Base-by-base conservation (phyloP, 2,113 vertebrate genomes). In the Isurus oxyrinchus region DNA sequence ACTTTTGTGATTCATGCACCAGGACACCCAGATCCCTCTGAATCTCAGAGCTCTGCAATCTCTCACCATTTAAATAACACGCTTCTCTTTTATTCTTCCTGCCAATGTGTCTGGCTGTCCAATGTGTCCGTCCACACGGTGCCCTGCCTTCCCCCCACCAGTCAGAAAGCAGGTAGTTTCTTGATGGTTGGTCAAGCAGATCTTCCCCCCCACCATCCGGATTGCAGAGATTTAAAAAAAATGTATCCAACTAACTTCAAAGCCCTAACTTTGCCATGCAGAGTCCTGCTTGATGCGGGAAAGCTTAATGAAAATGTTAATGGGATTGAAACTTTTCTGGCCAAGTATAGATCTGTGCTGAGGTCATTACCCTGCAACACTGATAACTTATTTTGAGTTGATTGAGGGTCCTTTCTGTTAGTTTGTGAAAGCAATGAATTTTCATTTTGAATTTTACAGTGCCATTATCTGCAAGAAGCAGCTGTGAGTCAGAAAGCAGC, bases 291-390 rank as follows among this genome's bases (percentile, higher is more conserved):
- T 25, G 40, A 67, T 44, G 5, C 31, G 76, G 31, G 27, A 31
- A 13, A 13, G 23, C 66, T 72, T 72, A 72, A 95, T 95, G 66
- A 72, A 95, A 95, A 72, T 95, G 25, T 55, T 95, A 95, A 95
- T 72, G 44, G 0, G 66, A 35, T 72, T 69, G 5, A 25, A 55
- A 55, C 14, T 35, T 21, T 55, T 95, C 25, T 35, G 67, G 66
- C 10, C 3, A 7, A 53, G 63, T 3, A 53, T 53, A 66, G 23
- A 53, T 72, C 63, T 67, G 5, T 66, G 49, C 53, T 66, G 61
- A 95, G 13, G 61, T 67, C 66, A 27, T 69, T 27, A 10, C 57
- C 31, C 23, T 66, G 14, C 63, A 95, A 27, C 40, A 53, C n/a
- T 13, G 90, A 94, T 95, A 72, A 95, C 25, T 67, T 72, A 27